Evolutionary conservation across 2,888 invertebrate genomes (phyloP), one percentile per base, ranked within the genome.

Genomic region (Notocelia uddmanniana): DNA sequence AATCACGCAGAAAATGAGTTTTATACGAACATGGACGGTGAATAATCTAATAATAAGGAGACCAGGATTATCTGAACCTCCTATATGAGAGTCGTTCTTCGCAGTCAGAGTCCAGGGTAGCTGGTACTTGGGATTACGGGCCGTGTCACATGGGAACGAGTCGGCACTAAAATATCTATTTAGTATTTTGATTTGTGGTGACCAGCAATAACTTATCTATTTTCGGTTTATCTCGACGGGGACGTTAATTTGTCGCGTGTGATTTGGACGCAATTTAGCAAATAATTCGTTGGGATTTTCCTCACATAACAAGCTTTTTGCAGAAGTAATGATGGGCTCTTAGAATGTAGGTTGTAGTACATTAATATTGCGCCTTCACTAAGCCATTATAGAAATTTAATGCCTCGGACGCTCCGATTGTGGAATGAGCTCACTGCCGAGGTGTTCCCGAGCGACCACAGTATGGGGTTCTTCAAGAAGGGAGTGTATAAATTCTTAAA

Each of bases 1-100:
- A 71, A 71, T 71, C 66, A 54, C 54, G 59, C 71, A 48, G 66
- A 60, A 67, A 71, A 71, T 71, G 52, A 71, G 45, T 71, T 71
- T 34, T 13, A 41, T 18, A n/a, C 59, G 13, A 54, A 54, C 45
- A 60, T 66, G 58, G 45, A 26, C 52, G 52, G 15, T 59, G 31
- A 54, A 69, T 59, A 69, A 71, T 66, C 70, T 54, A 45, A 59
- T 71, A 66, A 71, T 50, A n/a, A 15, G 18, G 2, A 19, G 1
- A 54, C 60, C 68, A 52, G 68, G 15, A 13, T 52, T 2, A 23
- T 8, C 21, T 23, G 37, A 34, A 1, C 52, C 37, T n/a, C 21
- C 23, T 0, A 23, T 5, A 21, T n/a, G 13, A n/a, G 11, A 21
- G 34, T 37, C 9, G 15, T 1, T 11, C 3, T 21, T 15, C n/a